A percentile compares a stretch with the other conserved stretches of the same genome.
phyloP scores from a whole-genome alignment of 2,888 invertebrate genomes.

The Sarcophaga caerulescens region DNA sequence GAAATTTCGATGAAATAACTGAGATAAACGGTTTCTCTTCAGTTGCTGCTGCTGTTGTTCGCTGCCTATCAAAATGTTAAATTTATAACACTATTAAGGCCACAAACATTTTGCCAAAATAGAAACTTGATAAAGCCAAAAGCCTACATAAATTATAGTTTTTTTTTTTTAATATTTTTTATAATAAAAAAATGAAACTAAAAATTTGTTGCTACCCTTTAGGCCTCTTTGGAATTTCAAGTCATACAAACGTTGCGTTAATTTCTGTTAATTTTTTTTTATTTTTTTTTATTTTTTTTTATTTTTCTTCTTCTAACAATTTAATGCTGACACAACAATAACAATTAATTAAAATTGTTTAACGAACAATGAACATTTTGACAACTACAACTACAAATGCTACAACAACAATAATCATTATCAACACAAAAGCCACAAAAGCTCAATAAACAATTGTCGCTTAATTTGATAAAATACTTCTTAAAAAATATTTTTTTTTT shows the following conservation, averaged over 20 bases:
- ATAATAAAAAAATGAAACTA: background rate
- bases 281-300: background rate
- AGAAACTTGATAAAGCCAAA: background rate
- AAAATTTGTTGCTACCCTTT: constrained; percentile 11
- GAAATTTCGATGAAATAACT: background rate
- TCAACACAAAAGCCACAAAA: constrained; percentile 20
- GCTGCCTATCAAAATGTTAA: background rate
- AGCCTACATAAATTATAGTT: constrained; percentile 10
- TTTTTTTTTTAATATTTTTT: background rate
- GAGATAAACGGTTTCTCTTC: background rate
- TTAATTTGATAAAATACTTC: constrained; percentile 39
- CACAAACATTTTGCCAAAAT: background rate
- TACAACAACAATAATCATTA: background rate
- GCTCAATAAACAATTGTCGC: constrained; percentile 48
- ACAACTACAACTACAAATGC: background rate
- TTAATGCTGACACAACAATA: constrained; percentile 58
- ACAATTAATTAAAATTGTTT: constrained; percentile 54
- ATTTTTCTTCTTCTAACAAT: constrained; percentile 2
- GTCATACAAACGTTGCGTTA: constrained; percentile 21
- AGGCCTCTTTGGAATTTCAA: constrained; percentile 38
- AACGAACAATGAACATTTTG: constrained; percentile 46
- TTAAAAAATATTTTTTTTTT: background rate
- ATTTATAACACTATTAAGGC: constrained; percentile 18
- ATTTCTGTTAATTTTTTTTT: constrained; percentile 8
- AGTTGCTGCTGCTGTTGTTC: background rate